Base-by-base conservation (phyloP, 2,113 vertebrate genomes). In the Thamnaconus septentrionalis region DNA sequence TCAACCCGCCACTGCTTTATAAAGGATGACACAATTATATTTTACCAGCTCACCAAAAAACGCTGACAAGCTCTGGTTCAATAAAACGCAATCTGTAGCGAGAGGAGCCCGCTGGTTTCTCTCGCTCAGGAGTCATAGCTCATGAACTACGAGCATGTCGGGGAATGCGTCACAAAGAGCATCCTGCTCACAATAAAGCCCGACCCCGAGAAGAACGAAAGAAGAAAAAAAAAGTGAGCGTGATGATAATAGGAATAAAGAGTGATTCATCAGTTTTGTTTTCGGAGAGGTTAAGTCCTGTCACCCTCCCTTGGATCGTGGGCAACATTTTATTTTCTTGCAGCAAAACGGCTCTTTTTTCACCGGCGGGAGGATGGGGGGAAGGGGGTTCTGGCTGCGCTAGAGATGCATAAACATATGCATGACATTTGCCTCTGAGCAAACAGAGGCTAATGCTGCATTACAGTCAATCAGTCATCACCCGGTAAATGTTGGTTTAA, bases 1-100 rank as follows among this genome's bases (percentile, higher is more conserved):
- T 92, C 92, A 93, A 73, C 87, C 75, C 83, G 80, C 88, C 90
- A 87, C 87, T 88, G 88, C 88, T 90, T 90, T 81, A 90, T 91
- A 93, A 92, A 92, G 88, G 86, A 92, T 91, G 91, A 90, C 89
- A 93, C 91, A 92, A 92, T 93, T 91, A 90, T 91, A 88, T 89
- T 90, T 91, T 90, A 90, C 87, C 86, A 91, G 88, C 90, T 91
- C 80, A 72, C 84, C 85, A 91, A 90, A 90, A 52, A 91, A 90
- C 76, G 89, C 91, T 91, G 90, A 90, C 90, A 88, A 88, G 85
- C 81, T 69, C 60, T 58, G 83, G 85, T 88, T 91, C 90, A 88
- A 90, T 88, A 91, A 91, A 91, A 83, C 51, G 73, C 91, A 87
- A 90, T 90, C 83, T 81, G 70, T 78, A 82, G 68, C 39, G 66